phyloP scores from a whole-genome alignment of 2,888 invertebrate species.

The Ctenicera cuprea region DNA sequence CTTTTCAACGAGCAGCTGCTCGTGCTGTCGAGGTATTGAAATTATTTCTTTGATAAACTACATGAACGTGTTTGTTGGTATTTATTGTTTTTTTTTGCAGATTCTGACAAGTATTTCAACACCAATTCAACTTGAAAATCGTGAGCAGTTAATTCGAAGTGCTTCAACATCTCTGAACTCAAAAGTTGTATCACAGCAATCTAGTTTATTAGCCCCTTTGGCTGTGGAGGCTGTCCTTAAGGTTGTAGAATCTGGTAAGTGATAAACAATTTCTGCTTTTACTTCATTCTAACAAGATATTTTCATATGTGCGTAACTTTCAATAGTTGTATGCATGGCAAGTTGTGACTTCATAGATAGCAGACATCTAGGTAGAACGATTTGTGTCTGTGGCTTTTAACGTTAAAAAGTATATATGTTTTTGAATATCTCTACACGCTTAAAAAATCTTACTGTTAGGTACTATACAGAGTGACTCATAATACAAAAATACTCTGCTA shows the following conservation, averaged over 20 bases:
- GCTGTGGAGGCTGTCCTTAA: conserved; percentile 97
- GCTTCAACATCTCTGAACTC: conserved; percentile 99
- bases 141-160: conserved; percentile 91
- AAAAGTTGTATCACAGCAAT: conserved; percentile 99
- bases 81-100: conserved; percentile 52
- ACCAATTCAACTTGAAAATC: conserved; percentile 90
- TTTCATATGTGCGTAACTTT: too few species aligned
- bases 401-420: too few species aligned
- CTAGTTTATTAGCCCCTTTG: conserved; percentile 94
- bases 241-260: conserved; percentile 79
- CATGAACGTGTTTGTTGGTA: conserved; percentile 55
- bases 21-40: conserved; percentile 78
- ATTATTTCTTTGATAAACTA: neutral
- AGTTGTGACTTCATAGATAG: too few species aligned
- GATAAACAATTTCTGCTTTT: too few species aligned
- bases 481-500: too few species aligned
- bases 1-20: conserved; percentile 91
- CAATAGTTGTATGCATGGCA: too few species aligned
- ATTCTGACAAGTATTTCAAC: conserved; percentile 90
- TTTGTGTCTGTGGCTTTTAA: too few species aligned
- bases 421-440: too few species aligned
- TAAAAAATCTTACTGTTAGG: too few species aligned
- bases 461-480: too few species aligned
- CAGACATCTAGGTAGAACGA: too few species aligned
- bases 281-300: too few species aligned